A percentile compares a stretch with the other conserved stretches of the same genome.
Conservation (phyloP, 1,140 invertebrate species). For the Stegodyphus mimosarum region DNA sequence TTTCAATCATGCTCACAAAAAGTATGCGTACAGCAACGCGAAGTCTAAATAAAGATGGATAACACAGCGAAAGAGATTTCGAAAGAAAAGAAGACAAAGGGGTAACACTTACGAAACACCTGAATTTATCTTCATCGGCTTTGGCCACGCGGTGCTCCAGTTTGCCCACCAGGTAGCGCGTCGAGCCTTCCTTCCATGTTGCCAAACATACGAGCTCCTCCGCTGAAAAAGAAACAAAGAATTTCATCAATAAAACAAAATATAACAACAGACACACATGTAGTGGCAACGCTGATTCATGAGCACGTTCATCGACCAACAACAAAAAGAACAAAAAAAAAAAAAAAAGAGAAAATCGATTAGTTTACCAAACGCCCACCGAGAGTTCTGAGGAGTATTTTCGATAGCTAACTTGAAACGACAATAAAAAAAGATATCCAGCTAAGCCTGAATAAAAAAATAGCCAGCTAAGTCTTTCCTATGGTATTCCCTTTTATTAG, state of each 20-base stretch:
- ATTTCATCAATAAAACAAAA: neutral
- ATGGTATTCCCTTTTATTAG: too few relatives aligned
- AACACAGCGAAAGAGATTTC: neutral
- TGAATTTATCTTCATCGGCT: slow-evolving; percentile 89
- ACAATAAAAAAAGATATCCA: too few relatives aligned
- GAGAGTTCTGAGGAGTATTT: too few relatives aligned
- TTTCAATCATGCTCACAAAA: neutral
- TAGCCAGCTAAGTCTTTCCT: too few relatives aligned
- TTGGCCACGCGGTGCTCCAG: slow-evolving; percentile 82
- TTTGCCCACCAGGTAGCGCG: slow-evolving; percentile 84
- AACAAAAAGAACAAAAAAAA: too few relatives aligned
- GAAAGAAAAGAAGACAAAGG: neutral
- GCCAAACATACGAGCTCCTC: slow-evolving; percentile 88
- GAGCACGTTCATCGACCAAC: too few relatives aligned
- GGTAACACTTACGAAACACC: slow-evolving; percentile 80
- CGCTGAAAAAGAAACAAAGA: slow-evolving; percentile 71
- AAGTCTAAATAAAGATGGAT: slow-evolving; percentile 35
- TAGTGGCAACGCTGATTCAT: too few relatives aligned
- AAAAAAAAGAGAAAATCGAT: too few relatives aligned
- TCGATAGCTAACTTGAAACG: too few relatives aligned
- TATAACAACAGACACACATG: neutral
- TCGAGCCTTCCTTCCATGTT: slow-evolving; percentile 89
- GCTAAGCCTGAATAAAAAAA: too few relatives aligned
- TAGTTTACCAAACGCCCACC: too few relatives aligned
- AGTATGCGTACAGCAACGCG: neutral